These are phyloP conservation scores for Tinea semifulvella DNA, from an alignment of 2,888 invertebrate genomes.

Conservation along the genomic window DNA sequence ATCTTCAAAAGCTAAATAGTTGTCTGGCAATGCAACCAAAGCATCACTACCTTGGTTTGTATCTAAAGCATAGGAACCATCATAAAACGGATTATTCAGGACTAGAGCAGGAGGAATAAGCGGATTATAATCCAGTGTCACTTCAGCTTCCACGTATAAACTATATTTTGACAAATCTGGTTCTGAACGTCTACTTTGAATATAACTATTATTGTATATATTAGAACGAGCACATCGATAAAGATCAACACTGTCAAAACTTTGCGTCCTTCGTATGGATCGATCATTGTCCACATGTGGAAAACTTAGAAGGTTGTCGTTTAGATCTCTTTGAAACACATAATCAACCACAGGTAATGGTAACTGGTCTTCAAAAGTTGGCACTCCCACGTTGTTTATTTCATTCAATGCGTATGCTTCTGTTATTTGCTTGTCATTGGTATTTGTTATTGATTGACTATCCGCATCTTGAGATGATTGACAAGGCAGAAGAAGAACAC, in stretches of 20 bases:
- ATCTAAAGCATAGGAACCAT: conserved; percentile 48
- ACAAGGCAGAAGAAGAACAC: conserved; percentile 55
- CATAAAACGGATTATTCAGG: conserved; percentile 61
- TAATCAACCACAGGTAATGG: neutral
- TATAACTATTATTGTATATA: conserved; percentile 30
- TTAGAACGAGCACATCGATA: conserved; percentile 33
- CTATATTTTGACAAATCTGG: conserved; percentile 56
- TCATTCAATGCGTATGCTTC: conserved; percentile 43
- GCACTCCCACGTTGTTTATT: conserved; percentile 62
- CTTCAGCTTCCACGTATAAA: conserved; percentile 48
- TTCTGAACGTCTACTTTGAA: conserved; percentile 45
- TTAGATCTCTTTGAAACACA: conserved; percentile 1
- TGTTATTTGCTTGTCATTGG: conserved; percentile 36
- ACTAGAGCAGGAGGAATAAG: conserved; percentile 46
- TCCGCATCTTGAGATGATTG: conserved; percentile 6
- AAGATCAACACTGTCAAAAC: conserved; percentile 55
- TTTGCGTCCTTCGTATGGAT: conserved; percentile 49
- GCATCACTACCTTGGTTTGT: conserved; percentile 37
- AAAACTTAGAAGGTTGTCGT: neutral
- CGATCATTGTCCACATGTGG: conserved; percentile 4
- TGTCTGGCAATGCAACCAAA: conserved; percentile 54
- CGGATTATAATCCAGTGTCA: conserved; percentile 40
- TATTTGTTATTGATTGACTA: conserved; percentile 18
- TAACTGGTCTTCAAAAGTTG: conserved; percentile 33
- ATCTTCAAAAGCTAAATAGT: conserved; percentile 62